Percentiles rank a stretch among this genome's conserved stretches.
phyloP scores from a whole-genome alignment of 2,113 vertebrate genomes.

The Saguinus imperator region DNA sequence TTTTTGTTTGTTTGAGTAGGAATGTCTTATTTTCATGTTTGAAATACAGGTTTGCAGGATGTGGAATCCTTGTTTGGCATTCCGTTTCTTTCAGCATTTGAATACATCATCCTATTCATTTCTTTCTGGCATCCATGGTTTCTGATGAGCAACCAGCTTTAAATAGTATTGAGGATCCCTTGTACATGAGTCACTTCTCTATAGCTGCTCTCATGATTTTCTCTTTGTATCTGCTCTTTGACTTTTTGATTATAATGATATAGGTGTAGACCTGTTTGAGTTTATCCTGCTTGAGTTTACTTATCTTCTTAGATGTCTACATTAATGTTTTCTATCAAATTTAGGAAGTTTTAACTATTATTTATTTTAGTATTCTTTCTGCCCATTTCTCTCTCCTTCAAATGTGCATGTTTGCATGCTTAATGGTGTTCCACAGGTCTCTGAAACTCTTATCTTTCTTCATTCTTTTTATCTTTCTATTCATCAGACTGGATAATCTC shows the following conservation, averaged over 20 bases:
- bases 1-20: not conserved
- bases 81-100: not conserved
- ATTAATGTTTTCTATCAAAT: not conserved
- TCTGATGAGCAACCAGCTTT: not conserved
- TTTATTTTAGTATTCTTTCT: not conserved
- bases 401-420: not conserved
- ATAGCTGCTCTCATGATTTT: too few species aligned
- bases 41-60: not conserved
- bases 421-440: not conserved
- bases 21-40: not conserved
- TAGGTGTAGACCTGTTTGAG: not conserved
- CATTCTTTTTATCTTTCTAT: not conserved
- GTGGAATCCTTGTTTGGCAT: not conserved
- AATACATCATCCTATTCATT: not conserved
- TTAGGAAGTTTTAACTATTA: not conserved
- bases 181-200: too few species aligned
- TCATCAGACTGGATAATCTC: not conserved
- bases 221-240: not conserved
- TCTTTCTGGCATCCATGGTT: not conserved
- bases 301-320: not conserved
- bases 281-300: not conserved
- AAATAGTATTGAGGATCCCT: not conserved
- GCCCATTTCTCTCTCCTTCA: not conserved
- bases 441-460: not conserved
- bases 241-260: not conserved